Percentiles rank a stretch among this genome's conserved stretches.
These are phyloP conservation scores for Drosophila miranda DNA, from an alignment of 1,140 invertebrate genomes.

Conservation along the genomic window DNA sequence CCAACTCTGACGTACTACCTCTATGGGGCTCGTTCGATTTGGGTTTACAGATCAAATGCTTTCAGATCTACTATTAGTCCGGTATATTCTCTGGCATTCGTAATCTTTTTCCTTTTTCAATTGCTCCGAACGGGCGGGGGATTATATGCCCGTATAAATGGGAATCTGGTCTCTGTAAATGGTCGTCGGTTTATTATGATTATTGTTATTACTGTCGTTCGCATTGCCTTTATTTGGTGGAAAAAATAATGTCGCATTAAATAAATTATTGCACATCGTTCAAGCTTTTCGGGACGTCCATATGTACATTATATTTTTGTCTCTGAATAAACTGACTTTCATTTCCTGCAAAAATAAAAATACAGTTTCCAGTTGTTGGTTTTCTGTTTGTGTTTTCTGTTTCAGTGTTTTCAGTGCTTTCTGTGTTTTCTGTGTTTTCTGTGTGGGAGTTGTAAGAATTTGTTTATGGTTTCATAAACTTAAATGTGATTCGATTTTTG, in stretches of 20 bases:
- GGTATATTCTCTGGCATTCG: slow-evolving; percentile 14
- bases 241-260: slow-evolving; percentile 68
- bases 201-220: slow-evolving; percentile 51
- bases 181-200: slow-evolving; percentile 56
- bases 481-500: slow-evolving; percentile 31
- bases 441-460: slow-evolving; percentile 48
- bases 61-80: slow-evolving; percentile 3
- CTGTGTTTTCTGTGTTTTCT: not conserved
- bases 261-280: slow-evolving; percentile 71
- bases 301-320: not conserved
- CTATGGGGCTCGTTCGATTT: slow-evolving; percentile 13
- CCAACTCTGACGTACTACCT: too few relatives aligned
- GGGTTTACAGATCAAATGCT: slow-evolving; percentile 22
- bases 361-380: slow-evolving; percentile 27
- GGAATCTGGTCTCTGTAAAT: slow-evolving; percentile 59
- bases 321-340: slow-evolving; percentile 56
- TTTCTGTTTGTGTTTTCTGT: slow-evolving; percentile 4
- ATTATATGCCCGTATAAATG: slow-evolving; percentile 37
- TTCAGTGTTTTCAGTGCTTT: slow-evolving; percentile 1
- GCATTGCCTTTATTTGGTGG: slow-evolving; percentile 72
- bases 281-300: slow-evolving; percentile 20
- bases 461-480: slow-evolving; percentile 43
- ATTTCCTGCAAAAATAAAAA: slow-evolving; percentile 59
- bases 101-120: slow-evolving; percentile 28
- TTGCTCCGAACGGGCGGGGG: slow-evolving; percentile 17